Percentiles rank a stretch among this genome's conserved stretches.
Conservation (phyloP, 1,140 invertebrate genomes). For the Linepithema humile region DNA sequence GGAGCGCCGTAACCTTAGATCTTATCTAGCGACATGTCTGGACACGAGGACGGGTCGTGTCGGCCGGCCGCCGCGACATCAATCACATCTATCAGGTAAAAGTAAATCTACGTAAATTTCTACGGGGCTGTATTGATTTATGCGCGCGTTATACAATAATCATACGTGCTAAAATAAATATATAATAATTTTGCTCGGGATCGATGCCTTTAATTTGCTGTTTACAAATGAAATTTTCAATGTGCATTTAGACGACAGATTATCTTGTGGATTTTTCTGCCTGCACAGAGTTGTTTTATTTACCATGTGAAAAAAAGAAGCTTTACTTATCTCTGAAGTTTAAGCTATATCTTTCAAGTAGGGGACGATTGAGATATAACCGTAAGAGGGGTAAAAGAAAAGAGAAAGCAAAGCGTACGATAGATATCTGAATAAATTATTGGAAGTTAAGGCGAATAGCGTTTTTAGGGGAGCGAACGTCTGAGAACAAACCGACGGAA, state of each 20-base stretch:
- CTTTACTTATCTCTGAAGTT: constrained; percentile 23
- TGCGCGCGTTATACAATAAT: neutral
- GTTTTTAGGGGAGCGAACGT: constrained; percentile 30
- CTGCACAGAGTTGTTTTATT: neutral
- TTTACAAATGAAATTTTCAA: constrained; percentile 4
- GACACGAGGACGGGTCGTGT: neutral
- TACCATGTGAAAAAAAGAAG: neutral
- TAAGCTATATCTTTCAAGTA: constrained; percentile 30
- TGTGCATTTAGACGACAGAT: neutral
- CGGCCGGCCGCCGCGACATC: neutral
- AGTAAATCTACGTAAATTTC: neutral
- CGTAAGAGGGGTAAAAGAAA: neutral
- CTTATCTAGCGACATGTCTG: constrained; percentile 61
- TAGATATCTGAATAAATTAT: constrained; percentile 42
- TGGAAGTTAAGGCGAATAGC: constrained; percentile 28
- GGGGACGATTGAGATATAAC: constrained; percentile 28
- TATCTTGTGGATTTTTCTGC: constrained; percentile 29
- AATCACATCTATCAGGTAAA: neutral
- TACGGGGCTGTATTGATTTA: neutral
- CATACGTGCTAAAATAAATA: neutral
- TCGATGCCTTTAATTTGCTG: neutral
- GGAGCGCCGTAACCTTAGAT: constrained; percentile 63
- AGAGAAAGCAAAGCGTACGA: neutral
- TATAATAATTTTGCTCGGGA: neutral
- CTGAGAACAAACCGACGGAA: neutral